A percentile compares a stretch with the other conserved stretches of the same genome.
Conservation (phyloP, 2,888 invertebrate species). For the Drosophila cognata region DNA sequence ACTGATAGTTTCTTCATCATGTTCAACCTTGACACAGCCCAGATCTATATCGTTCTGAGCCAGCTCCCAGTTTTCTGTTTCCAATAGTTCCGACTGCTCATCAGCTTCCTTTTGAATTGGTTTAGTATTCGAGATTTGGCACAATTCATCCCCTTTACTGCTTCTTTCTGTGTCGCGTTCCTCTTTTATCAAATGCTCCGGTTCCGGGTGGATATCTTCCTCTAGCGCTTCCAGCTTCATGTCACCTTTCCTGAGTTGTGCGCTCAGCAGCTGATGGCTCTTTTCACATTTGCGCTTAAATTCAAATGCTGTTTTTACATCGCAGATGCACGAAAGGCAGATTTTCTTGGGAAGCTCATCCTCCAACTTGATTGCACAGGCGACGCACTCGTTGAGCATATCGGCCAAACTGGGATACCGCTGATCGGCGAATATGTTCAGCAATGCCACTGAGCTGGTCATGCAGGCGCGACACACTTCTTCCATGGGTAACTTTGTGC, state of each 20-base stretch:
- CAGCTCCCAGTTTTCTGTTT: slow-evolving; percentile 37
- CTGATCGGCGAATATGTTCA: slow-evolving; percentile 49
- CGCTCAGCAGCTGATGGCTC: slow-evolving; percentile 26
- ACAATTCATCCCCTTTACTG: neutral
- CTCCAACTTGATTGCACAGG: slow-evolving; percentile 15
- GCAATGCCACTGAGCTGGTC: slow-evolving; percentile 31
- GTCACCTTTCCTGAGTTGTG: neutral
- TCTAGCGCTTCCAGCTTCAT: slow-evolving; percentile 5
- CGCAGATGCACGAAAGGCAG: slow-evolving; percentile 38
- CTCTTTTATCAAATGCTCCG: neutral
- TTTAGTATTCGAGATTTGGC: neutral
- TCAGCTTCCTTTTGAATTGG: neutral
- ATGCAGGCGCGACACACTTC: slow-evolving; percentile 46
- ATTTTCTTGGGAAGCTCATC: slow-evolving; percentile 43
- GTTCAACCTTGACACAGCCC: slow-evolving; percentile 36
- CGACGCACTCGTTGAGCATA: slow-evolving; percentile 40
- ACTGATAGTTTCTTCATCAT: neutral
- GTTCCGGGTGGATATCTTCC: neutral
- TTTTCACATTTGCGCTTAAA: slow-evolving; percentile 44
- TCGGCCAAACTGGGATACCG: slow-evolving; percentile 23
- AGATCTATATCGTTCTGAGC: slow-evolving; percentile 27
- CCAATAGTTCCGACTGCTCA: slow-evolving; percentile 35
- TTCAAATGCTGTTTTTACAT: slow-evolving; percentile 37
- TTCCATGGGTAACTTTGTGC: slow-evolving; percentile 23
- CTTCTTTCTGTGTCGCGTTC: neutral